These are phyloP conservation scores for Hystrix brachyura DNA, from an alignment of 2,113 vertebrate genomes.

Conservation along the genomic window DNA sequence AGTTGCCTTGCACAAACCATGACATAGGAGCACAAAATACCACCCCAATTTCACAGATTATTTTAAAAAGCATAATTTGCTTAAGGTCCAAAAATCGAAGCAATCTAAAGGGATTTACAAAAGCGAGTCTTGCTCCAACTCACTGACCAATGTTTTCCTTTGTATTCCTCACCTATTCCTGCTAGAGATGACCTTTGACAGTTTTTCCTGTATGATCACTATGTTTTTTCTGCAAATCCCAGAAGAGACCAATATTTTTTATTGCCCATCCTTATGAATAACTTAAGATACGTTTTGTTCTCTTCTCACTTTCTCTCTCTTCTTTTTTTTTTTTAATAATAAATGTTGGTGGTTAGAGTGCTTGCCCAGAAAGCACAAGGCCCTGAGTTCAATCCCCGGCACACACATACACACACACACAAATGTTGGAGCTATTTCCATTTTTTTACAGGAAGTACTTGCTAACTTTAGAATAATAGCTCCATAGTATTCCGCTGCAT, in stretches of 20 bases:
- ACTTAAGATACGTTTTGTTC: not conserved
- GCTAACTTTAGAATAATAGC: not conserved
- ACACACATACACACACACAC: no score
- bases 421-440: not conserved
- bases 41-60: not conserved
- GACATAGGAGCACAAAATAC: not conserved
- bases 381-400: no score
- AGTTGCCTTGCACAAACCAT: not conserved
- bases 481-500: not conserved
- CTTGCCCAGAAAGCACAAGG: no score
- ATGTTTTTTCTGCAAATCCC: not conserved
- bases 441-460: not conserved
- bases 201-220: not conserved
- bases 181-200: not conserved
- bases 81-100: not conserved
- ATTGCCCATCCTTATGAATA: not conserved
- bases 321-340: not conserved
- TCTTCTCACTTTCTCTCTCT: not conserved
- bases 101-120: not conserved
- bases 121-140: not conserved
- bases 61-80: not conserved
- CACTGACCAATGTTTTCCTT: not conserved
- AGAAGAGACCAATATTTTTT: not conserved
- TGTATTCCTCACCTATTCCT: not conserved
- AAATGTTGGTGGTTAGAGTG: no score